Conservation (phyloP, 2,797 vertebrate genomes). For the Knipowitschia caucasica region DNA sequence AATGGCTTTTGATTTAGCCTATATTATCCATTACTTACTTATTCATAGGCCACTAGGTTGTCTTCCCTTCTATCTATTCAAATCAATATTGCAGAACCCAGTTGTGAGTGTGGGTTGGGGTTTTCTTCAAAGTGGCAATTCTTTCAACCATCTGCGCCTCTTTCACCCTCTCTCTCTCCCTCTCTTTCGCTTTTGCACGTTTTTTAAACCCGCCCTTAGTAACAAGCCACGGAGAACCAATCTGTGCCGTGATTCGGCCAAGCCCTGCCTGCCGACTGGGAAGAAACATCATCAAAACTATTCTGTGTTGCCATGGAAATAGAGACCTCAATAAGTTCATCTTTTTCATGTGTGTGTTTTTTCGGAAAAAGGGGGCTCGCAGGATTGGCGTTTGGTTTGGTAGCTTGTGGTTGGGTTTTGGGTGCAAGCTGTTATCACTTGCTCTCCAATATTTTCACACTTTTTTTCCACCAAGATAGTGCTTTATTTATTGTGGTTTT, state of each 20-base stretch:
- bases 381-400: slow-evolving; percentile 66
- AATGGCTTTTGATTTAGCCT: slow-evolving; percentile 75
- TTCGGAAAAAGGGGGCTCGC: slow-evolving; percentile 43
- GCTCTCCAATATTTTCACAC: slow-evolving; percentile 36
- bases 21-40: slow-evolving; percentile 78
- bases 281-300: slow-evolving; percentile 82
- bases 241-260: slow-evolving; percentile 79
- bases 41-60: slow-evolving; percentile 78
- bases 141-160: slow-evolving; percentile 80
- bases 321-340: slow-evolving; percentile 80
- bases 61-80: slow-evolving; percentile 75
- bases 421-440: slow-evolving; percentile 57
- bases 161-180: slow-evolving; percentile 44
- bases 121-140: slow-evolving; percentile 80
- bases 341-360: slow-evolving; percentile 65
- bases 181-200: slow-evolving; percentile 35
- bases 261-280: slow-evolving; percentile 78
- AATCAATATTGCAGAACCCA: slow-evolving; percentile 80
- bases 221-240: slow-evolving; percentile 79
- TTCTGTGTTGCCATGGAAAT: slow-evolving; percentile 83
- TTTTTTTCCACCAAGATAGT: slow-evolving; percentile 20
- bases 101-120: slow-evolving; percentile 76
- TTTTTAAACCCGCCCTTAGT: slow-evolving; percentile 79
- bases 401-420: slow-evolving; percentile 43
- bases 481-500: slow-evolving; percentile 48